Conservation (phyloP, 2,888 invertebrate genomes). For the Eristalis intricaria region DNA sequence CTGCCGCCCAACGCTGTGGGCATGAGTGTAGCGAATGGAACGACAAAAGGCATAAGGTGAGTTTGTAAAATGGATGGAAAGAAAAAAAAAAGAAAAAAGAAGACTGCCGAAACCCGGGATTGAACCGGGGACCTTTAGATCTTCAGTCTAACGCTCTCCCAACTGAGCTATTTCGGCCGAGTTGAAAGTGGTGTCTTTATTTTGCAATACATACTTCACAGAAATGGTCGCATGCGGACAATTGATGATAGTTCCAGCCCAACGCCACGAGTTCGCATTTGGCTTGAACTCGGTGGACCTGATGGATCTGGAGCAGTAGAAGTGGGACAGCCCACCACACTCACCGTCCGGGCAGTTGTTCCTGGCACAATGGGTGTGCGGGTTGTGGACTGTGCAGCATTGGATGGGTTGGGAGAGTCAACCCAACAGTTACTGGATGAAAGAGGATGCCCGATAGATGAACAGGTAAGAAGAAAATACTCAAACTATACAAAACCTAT, state of each 20-base stretch:
- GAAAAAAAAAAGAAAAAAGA: not conserved
- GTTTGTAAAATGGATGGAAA: not conserved
- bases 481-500: too few species aligned
- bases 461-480: constrained; percentile 79
- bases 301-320: constrained; percentile 84
- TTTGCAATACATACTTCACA: constrained; percentile 74
- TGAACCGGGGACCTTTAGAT: constrained; percentile 75
- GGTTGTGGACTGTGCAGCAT: constrained; percentile 89
- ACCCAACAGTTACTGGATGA: constrained; percentile 89
- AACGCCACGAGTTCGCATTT: constrained; percentile 85
- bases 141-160: constrained; percentile 76
- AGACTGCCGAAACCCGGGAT: constrained; percentile 74
- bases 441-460: constrained; percentile 88
- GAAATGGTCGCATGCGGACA: constrained; percentile 85
- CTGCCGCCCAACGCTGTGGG: constrained; percentile 79
- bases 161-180: constrained; percentile 75
- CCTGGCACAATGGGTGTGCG: constrained; percentile 88
- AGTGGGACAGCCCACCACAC: constrained; percentile 87
- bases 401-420: constrained; percentile 89
- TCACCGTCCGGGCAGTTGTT: constrained; percentile 82
- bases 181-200: not conserved
- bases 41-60: constrained; percentile 51
- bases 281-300: constrained; percentile 86
- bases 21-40: constrained; percentile 75
- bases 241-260: constrained; percentile 75